Percentiles rank a stretch among this genome's conserved stretches.
Conservation (phyloP, 35 echinoderm and acorn worm genomes). For the Diadema setosum region DNA sequence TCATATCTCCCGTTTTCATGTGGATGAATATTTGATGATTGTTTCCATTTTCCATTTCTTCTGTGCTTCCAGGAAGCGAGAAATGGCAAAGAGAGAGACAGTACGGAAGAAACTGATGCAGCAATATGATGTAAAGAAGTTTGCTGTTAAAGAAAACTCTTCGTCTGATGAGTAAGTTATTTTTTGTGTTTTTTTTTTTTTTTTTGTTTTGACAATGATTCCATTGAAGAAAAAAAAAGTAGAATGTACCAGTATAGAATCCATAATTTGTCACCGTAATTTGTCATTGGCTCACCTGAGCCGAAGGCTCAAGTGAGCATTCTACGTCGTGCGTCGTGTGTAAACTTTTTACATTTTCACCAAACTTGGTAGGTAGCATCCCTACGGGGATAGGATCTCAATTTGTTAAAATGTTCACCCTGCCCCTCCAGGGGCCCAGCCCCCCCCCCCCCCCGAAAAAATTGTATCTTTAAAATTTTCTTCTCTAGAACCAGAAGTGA, state of each 20-base stretch:
- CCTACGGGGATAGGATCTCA: too few species aligned
- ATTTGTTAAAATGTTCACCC: too few species aligned
- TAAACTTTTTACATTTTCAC: neutral
- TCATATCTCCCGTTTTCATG: neutral
- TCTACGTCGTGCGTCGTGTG: neutral
- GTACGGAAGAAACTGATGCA: neutral
- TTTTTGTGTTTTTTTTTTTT: neutral
- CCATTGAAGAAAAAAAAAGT: neutral
- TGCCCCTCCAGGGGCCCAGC: too few species aligned
- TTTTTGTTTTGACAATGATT: neutral
- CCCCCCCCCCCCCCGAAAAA: too few species aligned
- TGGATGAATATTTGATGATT: too few species aligned
- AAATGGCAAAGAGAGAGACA: neutral
- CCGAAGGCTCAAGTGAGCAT: neutral
- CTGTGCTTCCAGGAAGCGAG: neutral
- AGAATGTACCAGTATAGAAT: neutral
- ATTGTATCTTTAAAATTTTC: too few species aligned
- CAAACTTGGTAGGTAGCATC: too few species aligned
- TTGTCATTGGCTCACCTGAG: neutral
- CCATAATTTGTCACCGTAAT: neutral
- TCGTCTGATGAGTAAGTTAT: neutral
- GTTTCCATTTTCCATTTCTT: too few species aligned
- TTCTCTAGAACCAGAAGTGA: too few species aligned
- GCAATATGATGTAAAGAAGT: neutral
- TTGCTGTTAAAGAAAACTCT: neutral